These are phyloP conservation scores for Sialis fuliginosa DNA, from an alignment of 2,888 invertebrate genomes.

Conservation along the genomic window DNA sequence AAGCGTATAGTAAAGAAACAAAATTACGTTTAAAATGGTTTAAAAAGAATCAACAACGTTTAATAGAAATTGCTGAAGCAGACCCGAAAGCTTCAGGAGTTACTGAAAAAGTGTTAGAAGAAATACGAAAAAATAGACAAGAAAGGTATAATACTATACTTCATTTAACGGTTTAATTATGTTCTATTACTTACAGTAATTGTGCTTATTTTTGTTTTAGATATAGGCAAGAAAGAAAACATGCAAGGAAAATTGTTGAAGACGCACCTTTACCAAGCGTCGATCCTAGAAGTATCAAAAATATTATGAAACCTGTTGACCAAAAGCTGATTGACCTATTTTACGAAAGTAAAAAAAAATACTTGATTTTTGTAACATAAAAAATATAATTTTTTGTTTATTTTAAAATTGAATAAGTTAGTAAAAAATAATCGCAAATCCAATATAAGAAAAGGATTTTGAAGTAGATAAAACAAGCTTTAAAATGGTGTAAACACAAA, in stretches of 20 bases:
- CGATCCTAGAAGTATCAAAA: slow-evolving; percentile 11
- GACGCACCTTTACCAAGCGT: slow-evolving; percentile 11
- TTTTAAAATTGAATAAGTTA: too few relatives aligned
- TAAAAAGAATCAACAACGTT: slow-evolving; percentile 18
- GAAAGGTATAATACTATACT: background rate
- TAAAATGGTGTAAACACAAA: too few relatives aligned
- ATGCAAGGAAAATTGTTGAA: slow-evolving; percentile 9
- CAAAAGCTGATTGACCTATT: slow-evolving; percentile 26
- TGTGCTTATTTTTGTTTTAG: slow-evolving; percentile 12
- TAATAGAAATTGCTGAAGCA: slow-evolving; percentile 13
- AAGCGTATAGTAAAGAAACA: slow-evolving; percentile 17
- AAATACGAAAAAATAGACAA: background rate
- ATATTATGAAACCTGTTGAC: slow-evolving; percentile 33
- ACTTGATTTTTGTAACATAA: background rate
- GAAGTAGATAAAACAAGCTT: too few relatives aligned
- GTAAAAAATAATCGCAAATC: too few relatives aligned
- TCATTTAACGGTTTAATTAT: too few relatives aligned
- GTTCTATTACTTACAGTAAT: slow-evolving; percentile 1
- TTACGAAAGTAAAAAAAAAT: slow-evolving; percentile 25
- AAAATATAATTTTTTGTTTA: too few relatives aligned
- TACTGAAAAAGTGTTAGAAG: slow-evolving; percentile 15
- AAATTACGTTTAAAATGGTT: slow-evolving; percentile 22
- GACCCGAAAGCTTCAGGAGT: slow-evolving; percentile 15
- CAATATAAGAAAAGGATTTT: too few relatives aligned
- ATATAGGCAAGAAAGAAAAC: slow-evolving; percentile 13